A percentile compares a stretch with the other conserved stretches of the same genome.
Evolutionary conservation across 2,113 vertebrate species (phyloP).

Genomic region (Sphyrna mokarran): DNA sequence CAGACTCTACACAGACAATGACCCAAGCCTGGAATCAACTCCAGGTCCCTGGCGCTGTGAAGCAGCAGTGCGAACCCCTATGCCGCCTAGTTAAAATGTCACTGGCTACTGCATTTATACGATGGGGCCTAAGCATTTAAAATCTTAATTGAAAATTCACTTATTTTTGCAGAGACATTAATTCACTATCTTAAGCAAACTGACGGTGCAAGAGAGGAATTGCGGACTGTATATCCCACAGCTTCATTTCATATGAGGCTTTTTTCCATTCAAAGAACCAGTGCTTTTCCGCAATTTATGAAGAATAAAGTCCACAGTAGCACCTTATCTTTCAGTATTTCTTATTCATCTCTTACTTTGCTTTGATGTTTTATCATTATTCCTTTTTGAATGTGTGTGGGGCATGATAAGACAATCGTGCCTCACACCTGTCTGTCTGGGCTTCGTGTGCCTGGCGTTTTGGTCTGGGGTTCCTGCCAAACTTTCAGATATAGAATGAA

Average conservation of each 20-base stretch:
- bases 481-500: not conserved
- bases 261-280: not conserved
- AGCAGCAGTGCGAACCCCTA: too few species aligned
- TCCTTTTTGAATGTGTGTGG: not conserved
- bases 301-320: not conserved
- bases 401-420: not conserved
- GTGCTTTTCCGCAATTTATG: not conserved
- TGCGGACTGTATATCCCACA: not conserved
- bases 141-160: not conserved
- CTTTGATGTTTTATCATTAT: not conserved
- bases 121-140: not conserved
- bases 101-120: not conserved
- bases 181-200: not conserved
- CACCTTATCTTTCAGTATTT: not conserved
- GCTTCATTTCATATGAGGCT: not conserved
- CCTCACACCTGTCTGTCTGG: conserved; percentile 21
- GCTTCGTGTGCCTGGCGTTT: not conserved
- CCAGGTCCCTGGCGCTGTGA: too few species aligned
- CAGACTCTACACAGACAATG: too few species aligned
- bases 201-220: not conserved
- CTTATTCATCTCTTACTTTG: not conserved
- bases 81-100: not conserved
- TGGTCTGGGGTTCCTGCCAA: not conserved
- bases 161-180: not conserved
- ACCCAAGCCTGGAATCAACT: too few species aligned